These are phyloP conservation scores for Typhlomys cinereus DNA, from an alignment of 2,113 vertebrate species.

Conservation along the genomic window DNA sequence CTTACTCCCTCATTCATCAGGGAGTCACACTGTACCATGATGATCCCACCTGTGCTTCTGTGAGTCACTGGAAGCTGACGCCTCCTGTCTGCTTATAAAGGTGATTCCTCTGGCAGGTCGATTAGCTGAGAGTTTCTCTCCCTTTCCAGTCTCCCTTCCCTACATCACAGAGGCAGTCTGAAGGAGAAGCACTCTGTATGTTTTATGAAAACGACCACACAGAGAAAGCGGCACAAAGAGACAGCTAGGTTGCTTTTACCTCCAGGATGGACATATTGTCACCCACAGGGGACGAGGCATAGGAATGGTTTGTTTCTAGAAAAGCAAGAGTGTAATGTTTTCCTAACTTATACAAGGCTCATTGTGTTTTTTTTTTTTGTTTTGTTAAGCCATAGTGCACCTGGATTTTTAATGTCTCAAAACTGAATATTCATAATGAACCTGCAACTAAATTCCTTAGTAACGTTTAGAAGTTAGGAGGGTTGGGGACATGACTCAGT, in stretches of 20 bases:
- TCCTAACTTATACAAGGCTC: not conserved
- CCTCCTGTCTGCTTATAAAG: not conserved
- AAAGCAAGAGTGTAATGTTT: not conserved
- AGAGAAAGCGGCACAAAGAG: no score
- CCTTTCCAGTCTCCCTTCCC: not conserved
- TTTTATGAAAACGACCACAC: not conserved
- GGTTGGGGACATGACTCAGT: no score
- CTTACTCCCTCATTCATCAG: no score
- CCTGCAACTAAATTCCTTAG: not conserved
- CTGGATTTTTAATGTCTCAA: not conserved
- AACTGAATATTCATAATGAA: not conserved
- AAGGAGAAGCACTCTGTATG: not conserved
- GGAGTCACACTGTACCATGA: not conserved
- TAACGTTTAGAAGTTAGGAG: not conserved
- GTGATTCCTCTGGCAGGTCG: not conserved
- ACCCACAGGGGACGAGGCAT: not conserved
- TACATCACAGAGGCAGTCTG: not conserved
- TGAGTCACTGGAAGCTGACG: not conserved
- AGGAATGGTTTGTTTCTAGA: not conserved
- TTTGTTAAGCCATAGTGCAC: not conserved
- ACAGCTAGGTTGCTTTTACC: not conserved
- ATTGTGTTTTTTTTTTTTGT: not conserved
- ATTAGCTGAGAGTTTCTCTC: not conserved
- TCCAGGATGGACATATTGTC: not conserved
- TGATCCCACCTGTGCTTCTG: not conserved